Percentiles rank a stretch among this genome's conserved stretches.
Conservation (phyloP, 2,113 vertebrate genomes). For the Vireo altiloquus region DNA sequence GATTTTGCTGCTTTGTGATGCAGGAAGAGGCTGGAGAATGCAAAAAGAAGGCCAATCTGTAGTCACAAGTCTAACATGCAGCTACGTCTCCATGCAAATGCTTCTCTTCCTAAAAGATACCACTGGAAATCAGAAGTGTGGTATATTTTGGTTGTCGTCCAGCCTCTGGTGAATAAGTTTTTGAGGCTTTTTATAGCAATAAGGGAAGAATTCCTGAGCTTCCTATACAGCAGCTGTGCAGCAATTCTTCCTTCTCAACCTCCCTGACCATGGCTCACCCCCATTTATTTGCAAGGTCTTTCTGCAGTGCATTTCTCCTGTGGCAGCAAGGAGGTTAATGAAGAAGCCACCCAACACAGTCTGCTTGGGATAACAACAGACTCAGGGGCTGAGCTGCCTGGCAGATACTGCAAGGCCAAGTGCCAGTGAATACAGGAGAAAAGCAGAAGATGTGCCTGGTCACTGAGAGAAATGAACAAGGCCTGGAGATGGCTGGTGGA, state of each 20-base stretch:
- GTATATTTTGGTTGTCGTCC: background rate
- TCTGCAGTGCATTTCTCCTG: background rate
- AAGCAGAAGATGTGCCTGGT: background rate
- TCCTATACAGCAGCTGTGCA: background rate
- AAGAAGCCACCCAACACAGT: background rate
- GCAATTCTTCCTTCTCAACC: background rate
- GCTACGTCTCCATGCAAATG: background rate
- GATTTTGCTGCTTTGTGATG: background rate
- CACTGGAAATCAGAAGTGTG: background rate
- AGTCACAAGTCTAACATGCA: background rate
- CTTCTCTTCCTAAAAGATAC: background rate
- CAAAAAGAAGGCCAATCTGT: background rate
- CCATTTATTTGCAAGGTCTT: background rate
- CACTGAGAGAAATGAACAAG: background rate
- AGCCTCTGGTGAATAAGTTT: background rate
- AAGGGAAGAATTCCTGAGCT: background rate
- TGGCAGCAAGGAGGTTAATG: background rate
- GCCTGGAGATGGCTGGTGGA: background rate
- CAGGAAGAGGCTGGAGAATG: background rate
- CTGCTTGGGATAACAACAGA: background rate
- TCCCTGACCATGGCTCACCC: background rate
- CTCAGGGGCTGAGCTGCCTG: background rate
- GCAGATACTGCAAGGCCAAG: background rate
- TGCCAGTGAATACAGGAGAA: background rate
- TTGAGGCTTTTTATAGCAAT: background rate